These are phyloP conservation scores for Callocephalon fimbriatum DNA, from an alignment of 2,113 vertebrate genomes.

Conservation along the genomic window DNA sequence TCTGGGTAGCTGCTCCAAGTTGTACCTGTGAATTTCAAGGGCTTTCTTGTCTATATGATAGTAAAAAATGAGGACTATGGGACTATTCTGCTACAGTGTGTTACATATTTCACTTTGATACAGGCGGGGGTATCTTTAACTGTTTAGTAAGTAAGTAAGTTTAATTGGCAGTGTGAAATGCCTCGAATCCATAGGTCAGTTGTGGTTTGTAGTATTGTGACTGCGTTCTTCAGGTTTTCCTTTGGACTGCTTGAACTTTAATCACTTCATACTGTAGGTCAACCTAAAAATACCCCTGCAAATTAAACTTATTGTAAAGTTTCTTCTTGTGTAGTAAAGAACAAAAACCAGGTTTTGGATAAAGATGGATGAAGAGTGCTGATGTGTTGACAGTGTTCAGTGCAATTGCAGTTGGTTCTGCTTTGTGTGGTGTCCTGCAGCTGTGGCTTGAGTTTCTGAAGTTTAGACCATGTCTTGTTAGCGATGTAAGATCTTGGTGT, in stretches of 20 bases:
- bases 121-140: not conserved
- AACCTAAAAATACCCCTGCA: not conserved
- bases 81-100: rapidly evolving
- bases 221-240: not conserved
- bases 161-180: not conserved
- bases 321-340: not conserved
- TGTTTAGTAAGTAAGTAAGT: not conserved
- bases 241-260: not conserved
- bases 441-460: too few relatives aligned
- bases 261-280: not conserved
- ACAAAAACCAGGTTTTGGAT: not conserved
- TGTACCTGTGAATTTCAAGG: not conserved
- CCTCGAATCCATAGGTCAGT: rapidly evolving
- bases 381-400: not conserved
- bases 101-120: not conserved
- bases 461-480: not conserved
- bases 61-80: not conserved
- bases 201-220: not conserved
- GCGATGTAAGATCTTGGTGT: not conserved
- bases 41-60: not conserved
- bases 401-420: not conserved
- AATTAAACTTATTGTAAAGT: not conserved
- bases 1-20: not conserved
- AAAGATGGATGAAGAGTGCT: not conserved
- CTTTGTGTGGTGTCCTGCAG: too few relatives aligned